Base-by-base conservation (phyloP, 1,140 invertebrate genomes). In the Penaeus indicus region DNA sequence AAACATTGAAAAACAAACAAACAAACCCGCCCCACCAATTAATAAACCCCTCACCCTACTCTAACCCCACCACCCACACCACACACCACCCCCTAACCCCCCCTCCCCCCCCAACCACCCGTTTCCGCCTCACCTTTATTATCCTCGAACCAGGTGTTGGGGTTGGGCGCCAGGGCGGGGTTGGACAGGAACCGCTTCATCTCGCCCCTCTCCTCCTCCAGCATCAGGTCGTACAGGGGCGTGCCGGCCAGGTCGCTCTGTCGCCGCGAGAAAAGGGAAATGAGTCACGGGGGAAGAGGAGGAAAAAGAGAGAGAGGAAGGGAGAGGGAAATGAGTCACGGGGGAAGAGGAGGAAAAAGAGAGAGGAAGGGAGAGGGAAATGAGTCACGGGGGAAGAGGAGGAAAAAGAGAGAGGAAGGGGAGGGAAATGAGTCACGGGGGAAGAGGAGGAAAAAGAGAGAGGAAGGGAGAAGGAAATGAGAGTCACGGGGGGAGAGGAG, bases 121-220 rank as follows among this genome's bases (percentile, higher is more conserved):
- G 27, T 21, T 3, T 3, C 1, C 0, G 5, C 32, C 62, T 18
- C 67, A 89, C 88, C 83, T 89, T 89, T 89, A 19, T 63, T 69
- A 11, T 89, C 83, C 18, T 89, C 77, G 7, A 69, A 64, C 83
- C 88, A 89, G 47, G 42, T 80, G 77, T 21, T 89, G 21, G 88
- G 88, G 62, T 84, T 84, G 32, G 88, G 88, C 38, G 83, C 83
- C 3, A 89, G 63, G 21, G 88, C 88, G 10, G 88, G 88, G 62
- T 89, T 89, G 16, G 88, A 89, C 25, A 89, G 88, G 25, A 89
- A 89, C 22, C 77, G 42, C 27, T 81, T 85, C 88, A 89, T 89
- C 25, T 89, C 88, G 5, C 47, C 77, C 10, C 10, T 63, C 85
- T 83, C 42, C 80, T 83, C 77, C 85, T 83, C 47, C 47, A 89